Base-by-base conservation (phyloP, 2,113 vertebrate species). In the Vimba vimba region DNA sequence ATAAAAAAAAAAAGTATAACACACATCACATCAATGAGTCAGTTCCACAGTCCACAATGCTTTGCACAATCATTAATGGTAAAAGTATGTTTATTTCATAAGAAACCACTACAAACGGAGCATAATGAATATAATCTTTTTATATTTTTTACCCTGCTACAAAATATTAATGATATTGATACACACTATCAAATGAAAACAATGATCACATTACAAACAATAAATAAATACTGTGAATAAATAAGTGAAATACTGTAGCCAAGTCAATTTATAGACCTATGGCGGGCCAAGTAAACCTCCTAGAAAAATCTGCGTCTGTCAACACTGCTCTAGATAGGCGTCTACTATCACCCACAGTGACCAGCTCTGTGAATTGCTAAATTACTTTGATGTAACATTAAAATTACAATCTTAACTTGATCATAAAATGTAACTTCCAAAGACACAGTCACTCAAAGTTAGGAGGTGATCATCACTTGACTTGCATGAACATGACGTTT, bases 51-150 rank as follows among this genome's bases (percentile, higher is more conserved):
- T 74, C 2, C 39, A 39, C 68, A 39, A 23, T 71, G 33, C 4
- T 23, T 25, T 45, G 9, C 1, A 1, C 23, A 86, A 66, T 25
- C 75, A 73, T 74, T 9, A 84, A 79, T 91, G 90, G 86, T 90
- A 90, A 94, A 89, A 94, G 90, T 91, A 90, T 88, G 76, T 94
- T 95, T 94, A 94, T 94, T 94, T 93, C 88, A 92, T 92, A 90
- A 92, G 91, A 94, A 94, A 94, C 89, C 94, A 93, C 94, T 94
- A 94, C 93, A 95, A 91, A 86, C 89, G 87, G 90, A 92, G 91
- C 91, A 89, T 85, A 89, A 91, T 89, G 87, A 83, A 64, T 66
- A 47, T 77, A 55, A 85, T 71, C 1, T 33, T 75, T 52, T 55
- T 45, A 89, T 74, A 80, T 88, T 25, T 74, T 85, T 90, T 79